Evolutionary conservation across 2,888 invertebrate species (phyloP), one percentile per base, ranked within the genome.

Genomic region (Cremastinae sp.): DNA sequence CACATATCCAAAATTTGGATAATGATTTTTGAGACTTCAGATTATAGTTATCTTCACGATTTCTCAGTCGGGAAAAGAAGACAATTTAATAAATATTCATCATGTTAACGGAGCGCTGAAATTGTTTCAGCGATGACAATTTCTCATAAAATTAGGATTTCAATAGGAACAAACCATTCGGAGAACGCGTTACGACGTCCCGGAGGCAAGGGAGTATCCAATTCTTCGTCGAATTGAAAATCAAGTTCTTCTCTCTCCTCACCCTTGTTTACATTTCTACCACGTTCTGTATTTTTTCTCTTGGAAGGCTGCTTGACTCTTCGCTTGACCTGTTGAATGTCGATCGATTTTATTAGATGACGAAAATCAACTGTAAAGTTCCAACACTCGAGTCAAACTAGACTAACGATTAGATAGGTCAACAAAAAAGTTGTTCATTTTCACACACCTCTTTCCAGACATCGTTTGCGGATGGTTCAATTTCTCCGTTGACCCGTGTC

Each of bases 141-240:
- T 8, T n/a, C 37, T 35, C 58, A 16, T 12, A 43, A 14, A 41
- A 53, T 65, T 41, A 41, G 45, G 18, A 20, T 53, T 10, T 10
- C 72, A 79, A 28, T 12, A 78, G 22, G 14, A 16, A 86, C 90
- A 90, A 85, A 94, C 95, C 93, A 94, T 87, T 94, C 93, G 79
- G 96, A 93, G 91, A 97, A 95, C 79, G 94, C 95, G 90, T 97
- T 97, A 59, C 94, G 94, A 75, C 96, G 91, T 14, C 96, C 96
- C 71, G 94, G 94, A 1, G 95, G 95, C 80, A 95, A 91, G 12
- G 90, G 92, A 79, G 90, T 91, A 74, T 97, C 96, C 78, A 98
- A 91, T 90, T 99, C 99, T 91, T 98, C 98, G 88, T 99, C 98
- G 88, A 99, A 97, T 91, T 97, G 96, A 91, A 99, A 99, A 90